Conservation (phyloP, 2,888 invertebrate species). For the Metallyticus violacea region DNA sequence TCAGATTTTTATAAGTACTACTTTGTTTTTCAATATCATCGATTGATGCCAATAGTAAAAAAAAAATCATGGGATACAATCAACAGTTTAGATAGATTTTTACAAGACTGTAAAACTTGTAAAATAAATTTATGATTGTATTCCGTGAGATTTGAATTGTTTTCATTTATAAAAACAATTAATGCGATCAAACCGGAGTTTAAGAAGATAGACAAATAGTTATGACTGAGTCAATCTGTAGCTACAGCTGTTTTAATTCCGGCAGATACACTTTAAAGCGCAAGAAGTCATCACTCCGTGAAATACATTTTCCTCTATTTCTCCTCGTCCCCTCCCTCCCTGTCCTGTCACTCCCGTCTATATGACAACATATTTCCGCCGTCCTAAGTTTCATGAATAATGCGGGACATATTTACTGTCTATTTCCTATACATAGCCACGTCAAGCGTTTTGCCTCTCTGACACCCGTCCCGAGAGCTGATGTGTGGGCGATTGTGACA, state of each 20-base stretch:
- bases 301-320: background rate
- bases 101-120: too few species aligned
- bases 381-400: constrained; percentile 29
- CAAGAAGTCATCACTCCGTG: background rate
- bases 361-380: constrained; percentile 29
- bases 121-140: too few species aligned
- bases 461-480: background rate
- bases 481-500: background rate
- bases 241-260: background rate
- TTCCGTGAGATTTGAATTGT: too few species aligned
- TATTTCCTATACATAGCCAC: constrained; percentile 17
- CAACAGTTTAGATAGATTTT: too few species aligned
- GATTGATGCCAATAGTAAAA: too few species aligned
- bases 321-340: background rate
- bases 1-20: too few species aligned
- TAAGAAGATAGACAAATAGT: too few species aligned
- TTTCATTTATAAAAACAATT: too few species aligned
- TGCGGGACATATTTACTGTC: constrained; percentile 32
- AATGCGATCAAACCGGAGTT: too few species aligned
- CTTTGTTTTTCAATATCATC: too few species aligned
- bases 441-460: constrained; percentile 1
- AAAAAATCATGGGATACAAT: too few species aligned
- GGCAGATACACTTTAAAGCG: background rate
- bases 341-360: constrained; percentile 7
- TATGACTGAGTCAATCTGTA: too few species aligned